Percentiles rank a stretch among this genome's conserved stretches.
phyloP scores from a whole-genome alignment of 2,888 invertebrate genomes.

The Glomeris marginata region DNA sequence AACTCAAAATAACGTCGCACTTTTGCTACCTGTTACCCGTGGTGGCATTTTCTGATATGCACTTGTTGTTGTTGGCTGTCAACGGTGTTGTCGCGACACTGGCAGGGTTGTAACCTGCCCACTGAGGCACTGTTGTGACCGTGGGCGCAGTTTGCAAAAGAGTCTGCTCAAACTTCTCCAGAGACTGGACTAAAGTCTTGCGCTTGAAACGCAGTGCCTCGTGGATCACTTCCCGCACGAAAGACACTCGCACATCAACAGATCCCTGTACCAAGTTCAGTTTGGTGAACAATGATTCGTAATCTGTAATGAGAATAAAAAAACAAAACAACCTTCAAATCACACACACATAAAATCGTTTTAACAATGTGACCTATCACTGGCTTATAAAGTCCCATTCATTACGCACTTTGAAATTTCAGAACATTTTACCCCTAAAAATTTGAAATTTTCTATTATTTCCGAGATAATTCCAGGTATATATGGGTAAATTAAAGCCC shows the following conservation, averaged over 20 bases:
- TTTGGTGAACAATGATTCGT: slow-evolving; percentile 49
- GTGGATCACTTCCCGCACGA: slow-evolving; percentile 54
- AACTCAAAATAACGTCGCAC: neutral
- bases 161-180: slow-evolving; percentile 19
- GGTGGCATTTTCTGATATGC: neutral
- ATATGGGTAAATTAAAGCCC: no score
- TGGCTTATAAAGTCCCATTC: no score
- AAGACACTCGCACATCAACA: slow-evolving; percentile 48
- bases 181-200: slow-evolving; percentile 42
- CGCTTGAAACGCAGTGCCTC: slow-evolving; percentile 65
- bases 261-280: slow-evolving; percentile 54
- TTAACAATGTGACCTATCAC: no score
- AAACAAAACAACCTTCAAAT: slow-evolving; percentile 7
- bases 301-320: slow-evolving; percentile 41
- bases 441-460: no score
- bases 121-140: no score
- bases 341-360: neutral
- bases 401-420: slow-evolving; percentile 11
- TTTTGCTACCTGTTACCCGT: neutral
- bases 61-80: slow-evolving; percentile 5
- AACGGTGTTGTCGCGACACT: slow-evolving; percentile 4
- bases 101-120: neutral
- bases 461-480: no score
- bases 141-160: slow-evolving; percentile 12
- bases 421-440: no score